Percentiles rank a stretch among this genome's conserved stretches.
phyloP scores from a whole-genome alignment of 2,888 invertebrate species.

The Congeria kusceri region DNA sequence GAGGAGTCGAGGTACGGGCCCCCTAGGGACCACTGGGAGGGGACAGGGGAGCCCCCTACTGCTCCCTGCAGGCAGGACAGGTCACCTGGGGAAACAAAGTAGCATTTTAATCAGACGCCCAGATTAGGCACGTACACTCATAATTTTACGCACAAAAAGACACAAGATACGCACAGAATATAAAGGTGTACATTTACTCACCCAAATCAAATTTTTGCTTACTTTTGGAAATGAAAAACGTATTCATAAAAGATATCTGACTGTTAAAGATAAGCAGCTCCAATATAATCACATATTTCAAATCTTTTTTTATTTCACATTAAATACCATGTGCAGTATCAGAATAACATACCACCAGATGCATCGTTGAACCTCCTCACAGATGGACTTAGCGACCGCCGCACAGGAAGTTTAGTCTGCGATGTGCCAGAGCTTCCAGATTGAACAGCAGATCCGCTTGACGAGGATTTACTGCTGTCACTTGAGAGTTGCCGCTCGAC shows the following conservation, averaged over 20 bases:
- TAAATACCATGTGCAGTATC: no score
- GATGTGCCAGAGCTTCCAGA: conserved; percentile 16
- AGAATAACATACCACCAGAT: conserved; percentile 3
- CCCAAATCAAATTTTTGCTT: no score
- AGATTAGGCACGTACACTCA: no score
- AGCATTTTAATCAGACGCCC: no score
- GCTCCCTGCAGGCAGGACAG: conserved; percentile 39
- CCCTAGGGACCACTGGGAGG: conserved; percentile 27
- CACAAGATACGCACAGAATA: no score
- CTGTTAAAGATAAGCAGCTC: no score
- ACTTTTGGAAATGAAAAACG: no score
- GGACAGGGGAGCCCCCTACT: conserved; percentile 42
- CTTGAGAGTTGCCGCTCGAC: conserved; percentile 56
- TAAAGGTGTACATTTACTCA: no score
- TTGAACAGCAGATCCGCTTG: conserved; percentile 21
- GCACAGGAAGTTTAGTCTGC: conserved; percentile 39
- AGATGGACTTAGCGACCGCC: conserved; percentile 55
- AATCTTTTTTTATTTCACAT: no score
- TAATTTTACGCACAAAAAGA: no score
- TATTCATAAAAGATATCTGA: no score
- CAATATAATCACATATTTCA: no score
- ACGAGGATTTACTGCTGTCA: conserved; percentile 26
- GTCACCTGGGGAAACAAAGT: not conserved
- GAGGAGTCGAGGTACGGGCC: conserved; percentile 21
- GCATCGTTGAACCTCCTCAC: conserved; percentile 44